Conservation (phyloP, 2,797 vertebrate genomes). For the Siniperca scherzeri region DNA sequence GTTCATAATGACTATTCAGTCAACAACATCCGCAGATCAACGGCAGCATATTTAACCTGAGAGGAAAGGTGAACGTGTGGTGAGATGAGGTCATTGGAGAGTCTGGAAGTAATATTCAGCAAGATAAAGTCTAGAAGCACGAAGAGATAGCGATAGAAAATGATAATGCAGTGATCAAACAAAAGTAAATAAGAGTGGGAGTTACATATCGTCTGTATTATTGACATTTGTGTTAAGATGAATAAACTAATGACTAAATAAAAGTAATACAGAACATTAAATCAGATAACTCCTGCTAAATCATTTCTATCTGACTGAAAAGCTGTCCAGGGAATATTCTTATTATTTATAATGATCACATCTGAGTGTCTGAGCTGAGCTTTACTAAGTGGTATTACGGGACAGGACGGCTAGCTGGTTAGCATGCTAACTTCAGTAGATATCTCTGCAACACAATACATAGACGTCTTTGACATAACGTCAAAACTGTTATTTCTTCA, state of each 20-base stretch:
- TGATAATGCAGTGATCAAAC: not conserved
- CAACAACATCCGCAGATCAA: not conserved
- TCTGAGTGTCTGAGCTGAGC: not conserved
- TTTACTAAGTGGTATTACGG: too few relatives aligned
- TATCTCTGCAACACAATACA: too few relatives aligned
- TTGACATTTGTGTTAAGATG: not conserved
- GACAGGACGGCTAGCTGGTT: too few relatives aligned
- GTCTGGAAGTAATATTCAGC: too few relatives aligned
- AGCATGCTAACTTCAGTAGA: too few relatives aligned
- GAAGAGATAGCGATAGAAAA: not conserved
- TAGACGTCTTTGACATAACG: too few relatives aligned
- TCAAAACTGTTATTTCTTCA: too few relatives aligned
- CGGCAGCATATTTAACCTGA: not conserved
- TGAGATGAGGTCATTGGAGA: not conserved
- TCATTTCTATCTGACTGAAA: not conserved
- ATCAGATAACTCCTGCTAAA: not conserved
- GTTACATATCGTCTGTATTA: not conserved
- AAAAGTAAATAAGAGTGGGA: not conserved
- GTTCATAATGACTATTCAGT: not conserved
- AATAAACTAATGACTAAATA: not conserved
- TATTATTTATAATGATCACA: not conserved
- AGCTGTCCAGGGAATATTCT: not conserved
- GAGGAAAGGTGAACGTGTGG: not conserved
- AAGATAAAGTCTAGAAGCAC: not conserved
- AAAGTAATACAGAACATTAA: not conserved